Evolutionary conservation across 1,140 invertebrate genomes (phyloP).

Genomic region (Thaumatotibia leucotreta): DNA sequence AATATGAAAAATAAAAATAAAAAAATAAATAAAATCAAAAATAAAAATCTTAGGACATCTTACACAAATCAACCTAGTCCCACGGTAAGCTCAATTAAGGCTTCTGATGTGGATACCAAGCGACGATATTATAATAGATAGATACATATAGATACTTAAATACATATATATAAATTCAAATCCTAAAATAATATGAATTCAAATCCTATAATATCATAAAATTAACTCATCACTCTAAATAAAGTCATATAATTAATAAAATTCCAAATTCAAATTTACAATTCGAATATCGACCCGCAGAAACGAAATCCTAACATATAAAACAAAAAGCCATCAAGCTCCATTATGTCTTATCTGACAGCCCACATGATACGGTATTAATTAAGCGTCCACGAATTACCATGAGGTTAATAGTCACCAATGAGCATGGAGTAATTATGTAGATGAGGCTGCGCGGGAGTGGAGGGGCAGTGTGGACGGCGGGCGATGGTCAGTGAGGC

Average conservation of each 20-base stretch:
- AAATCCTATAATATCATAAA: no score
- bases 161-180: no score
- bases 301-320: background rate
- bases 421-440: slow-evolving; percentile 70
- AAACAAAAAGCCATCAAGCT: slow-evolving; percentile 35
- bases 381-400: slow-evolving; percentile 66
- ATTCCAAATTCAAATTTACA: background rate
- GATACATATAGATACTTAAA: no score
- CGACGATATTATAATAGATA: no score
- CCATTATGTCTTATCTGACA: slow-evolving; percentile 66
- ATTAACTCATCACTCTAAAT: slow-evolving; percentile 1
- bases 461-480: slow-evolving; percentile 29
- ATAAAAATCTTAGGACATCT: no score
- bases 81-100: no score
- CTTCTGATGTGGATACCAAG: no score
- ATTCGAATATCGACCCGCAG: background rate
- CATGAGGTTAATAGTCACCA: slow-evolving; percentile 70
- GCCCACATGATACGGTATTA: slow-evolving; percentile 65
- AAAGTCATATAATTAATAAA: background rate
- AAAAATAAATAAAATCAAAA: no score
- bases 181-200: no score
- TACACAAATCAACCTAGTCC: no score
- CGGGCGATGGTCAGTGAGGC: slow-evolving; percentile 22
- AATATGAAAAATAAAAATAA: no score
- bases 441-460: slow-evolving; percentile 58